Conservation (phyloP, 2,888 invertebrate species). For the Ennomos quercinarius region DNA sequence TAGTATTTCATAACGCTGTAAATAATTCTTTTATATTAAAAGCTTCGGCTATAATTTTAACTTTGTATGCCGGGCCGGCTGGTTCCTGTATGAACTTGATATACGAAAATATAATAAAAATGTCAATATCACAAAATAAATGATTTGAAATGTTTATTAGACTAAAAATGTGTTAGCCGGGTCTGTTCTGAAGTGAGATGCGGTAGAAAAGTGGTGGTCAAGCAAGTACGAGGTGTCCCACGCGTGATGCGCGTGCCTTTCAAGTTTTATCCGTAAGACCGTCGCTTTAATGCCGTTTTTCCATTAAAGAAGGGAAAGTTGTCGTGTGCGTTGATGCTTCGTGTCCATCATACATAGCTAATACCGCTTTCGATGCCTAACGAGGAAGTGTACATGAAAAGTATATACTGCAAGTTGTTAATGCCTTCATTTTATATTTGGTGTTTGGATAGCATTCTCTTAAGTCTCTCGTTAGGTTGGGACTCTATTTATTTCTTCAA, state of each 20-base stretch:
- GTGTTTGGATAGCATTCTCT: conserved; percentile 1
- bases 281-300: conserved; percentile 74
- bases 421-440: conserved; percentile 9
- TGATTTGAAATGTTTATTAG: too few relatives aligned
- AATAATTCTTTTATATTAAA: too few relatives aligned
- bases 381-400: conserved; percentile 68
- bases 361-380: conserved; percentile 78
- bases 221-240: conserved; percentile 51
- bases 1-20: too few relatives aligned
- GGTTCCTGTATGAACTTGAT: too few relatives aligned
- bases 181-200: conserved; percentile 22
- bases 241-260: conserved; percentile 53
- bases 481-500: neutral
- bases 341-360: conserved; percentile 75
- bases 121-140: too few relatives aligned
- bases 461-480: too few relatives aligned
- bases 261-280: conserved; percentile 68
- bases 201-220: conserved; percentile 49
- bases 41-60: too few relatives aligned
- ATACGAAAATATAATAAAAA: too few relatives aligned
- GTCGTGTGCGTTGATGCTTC: conserved; percentile 66
- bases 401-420: conserved; percentile 37
- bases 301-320: conserved; percentile 81
- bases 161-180: too few relatives aligned
- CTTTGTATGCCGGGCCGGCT: too few relatives aligned